Evolutionary conservation across 2,113 vertebrate species (phyloP).

Genomic region (Anser brachyrhynchus): DNA sequence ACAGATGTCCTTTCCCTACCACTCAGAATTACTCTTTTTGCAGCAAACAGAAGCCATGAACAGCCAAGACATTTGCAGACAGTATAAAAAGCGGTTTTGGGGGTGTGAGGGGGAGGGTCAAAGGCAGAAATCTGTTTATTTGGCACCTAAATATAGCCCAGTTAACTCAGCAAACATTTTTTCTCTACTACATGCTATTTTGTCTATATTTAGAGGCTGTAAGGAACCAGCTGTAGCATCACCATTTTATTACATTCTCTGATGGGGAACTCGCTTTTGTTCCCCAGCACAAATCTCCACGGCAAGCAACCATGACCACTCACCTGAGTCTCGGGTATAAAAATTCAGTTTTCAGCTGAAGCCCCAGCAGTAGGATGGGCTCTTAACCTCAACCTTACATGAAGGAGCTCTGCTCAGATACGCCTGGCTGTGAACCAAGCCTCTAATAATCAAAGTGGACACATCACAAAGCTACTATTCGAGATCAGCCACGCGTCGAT

Average conservation of each 20-base stretch:
- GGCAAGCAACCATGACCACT: neutral
- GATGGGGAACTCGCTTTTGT: neutral
- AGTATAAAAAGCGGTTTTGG: neutral
- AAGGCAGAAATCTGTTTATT: constrained; percentile 43
- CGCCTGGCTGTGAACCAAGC: neutral
- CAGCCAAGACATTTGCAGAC: neutral
- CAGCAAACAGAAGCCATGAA: neutral
- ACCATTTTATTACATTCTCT: constrained; percentile 31
- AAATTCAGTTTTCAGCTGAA: neutral
- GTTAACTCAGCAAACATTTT: constrained; percentile 51
- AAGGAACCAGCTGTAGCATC: constrained; percentile 49
- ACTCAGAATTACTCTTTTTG: neutral
- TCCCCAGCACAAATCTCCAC: neutral
- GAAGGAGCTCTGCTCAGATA: neutral
- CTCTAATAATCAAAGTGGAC: neutral
- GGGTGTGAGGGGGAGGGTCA: constrained; percentile 47
- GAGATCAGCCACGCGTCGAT: neutral
- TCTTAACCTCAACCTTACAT: neutral
- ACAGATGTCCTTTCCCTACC: neutral
- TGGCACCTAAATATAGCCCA: constrained; percentile 48
- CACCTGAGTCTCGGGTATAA: neutral
- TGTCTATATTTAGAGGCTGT: constrained; percentile 30
- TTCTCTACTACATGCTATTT: constrained; percentile 37
- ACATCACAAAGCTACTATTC: neutral
- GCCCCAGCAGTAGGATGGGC: neutral